Conservation (phyloP, 2,113 vertebrate genomes). For the Xiphorhynchus elegans region DNA sequence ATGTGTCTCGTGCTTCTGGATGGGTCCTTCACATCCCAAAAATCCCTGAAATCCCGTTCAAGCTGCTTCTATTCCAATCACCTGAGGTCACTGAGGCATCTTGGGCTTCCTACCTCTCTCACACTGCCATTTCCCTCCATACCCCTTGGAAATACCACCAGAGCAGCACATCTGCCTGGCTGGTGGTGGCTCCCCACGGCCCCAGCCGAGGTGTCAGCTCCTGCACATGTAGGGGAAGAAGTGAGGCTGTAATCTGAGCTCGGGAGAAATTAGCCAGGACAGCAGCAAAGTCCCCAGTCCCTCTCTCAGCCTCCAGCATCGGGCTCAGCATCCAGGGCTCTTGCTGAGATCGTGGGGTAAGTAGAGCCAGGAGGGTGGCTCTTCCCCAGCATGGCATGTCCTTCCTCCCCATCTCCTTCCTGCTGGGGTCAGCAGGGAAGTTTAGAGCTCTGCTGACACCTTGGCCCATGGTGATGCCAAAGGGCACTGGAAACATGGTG, state of each 20-base stretch:
- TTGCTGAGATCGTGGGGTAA: not conserved
- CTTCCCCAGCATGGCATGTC: not conserved
- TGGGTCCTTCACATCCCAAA: not conserved
- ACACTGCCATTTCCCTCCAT: accelerated
- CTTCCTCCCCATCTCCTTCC: not conserved
- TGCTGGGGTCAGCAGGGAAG: not conserved
- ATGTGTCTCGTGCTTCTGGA: not conserved
- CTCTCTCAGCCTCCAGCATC: not conserved
- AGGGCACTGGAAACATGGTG: accelerated
- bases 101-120: not conserved
- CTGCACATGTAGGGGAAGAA: slow-evolving; percentile 59
- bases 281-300: not conserved
- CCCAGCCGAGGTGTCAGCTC: not conserved
- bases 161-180: not conserved
- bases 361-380: not conserved
- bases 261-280: not conserved
- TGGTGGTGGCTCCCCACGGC: not conserved
- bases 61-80: not conserved
- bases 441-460: not conserved
- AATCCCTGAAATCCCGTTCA: not conserved
- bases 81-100: not conserved
- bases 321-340: not conserved
- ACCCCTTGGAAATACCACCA: not conserved
- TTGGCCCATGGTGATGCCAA: accelerated
- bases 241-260: slow-evolving; percentile 51